Evolutionary conservation across 2,888 invertebrate species (phyloP), one percentile per base, ranked within the genome.

Genomic region (Heliconius charithonia): DNA sequence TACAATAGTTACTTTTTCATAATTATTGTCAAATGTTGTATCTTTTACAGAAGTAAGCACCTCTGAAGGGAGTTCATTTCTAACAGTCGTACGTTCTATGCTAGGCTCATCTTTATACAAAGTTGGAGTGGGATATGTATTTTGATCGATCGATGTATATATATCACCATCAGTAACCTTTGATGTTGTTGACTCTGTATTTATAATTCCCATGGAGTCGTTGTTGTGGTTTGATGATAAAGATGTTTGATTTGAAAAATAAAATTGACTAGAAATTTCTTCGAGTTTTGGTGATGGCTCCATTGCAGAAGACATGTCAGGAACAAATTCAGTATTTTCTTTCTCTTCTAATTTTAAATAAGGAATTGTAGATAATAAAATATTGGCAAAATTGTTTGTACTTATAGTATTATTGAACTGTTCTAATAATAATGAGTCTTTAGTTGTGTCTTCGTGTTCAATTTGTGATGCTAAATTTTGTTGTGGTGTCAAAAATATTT

Each of bases 181-280:
- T 29, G 65, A 37, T 37, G 16, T 32, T n/a, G 3, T 25, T 41
- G n/a, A 41, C 12, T 41, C 67, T 25, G 16, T 69, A 41, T 16
- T n/a, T 25, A 13, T n/a, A 13, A n/a, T 12, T 32, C 66, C 25
- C 10, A 41, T 41, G 6, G 16, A 12, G 41, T 67, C 13, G 7
- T 41, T 22, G n/a, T 41, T 22, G 25, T 1, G 25, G 4, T 27
- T 63, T 27, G 63, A 63, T 51, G 45, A 51, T 19, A 1, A 37
- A 32, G n/a, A 37, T 12, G 12, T 37, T 67, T 10, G 10, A 22
- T 67, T 12, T 37, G n/a, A 29, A 27, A 29, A 1, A 67, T 41
- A 37, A 37, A 37, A 22, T n/a, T 41, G 67, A 69, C 25, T 69
- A 41, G 67, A 37, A 67, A n/a, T 25, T 69, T 41, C 41, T 69